Evolutionary conservation across 2,113 vertebrate genomes (phyloP).

Genomic region (Panthera leo): DNA sequence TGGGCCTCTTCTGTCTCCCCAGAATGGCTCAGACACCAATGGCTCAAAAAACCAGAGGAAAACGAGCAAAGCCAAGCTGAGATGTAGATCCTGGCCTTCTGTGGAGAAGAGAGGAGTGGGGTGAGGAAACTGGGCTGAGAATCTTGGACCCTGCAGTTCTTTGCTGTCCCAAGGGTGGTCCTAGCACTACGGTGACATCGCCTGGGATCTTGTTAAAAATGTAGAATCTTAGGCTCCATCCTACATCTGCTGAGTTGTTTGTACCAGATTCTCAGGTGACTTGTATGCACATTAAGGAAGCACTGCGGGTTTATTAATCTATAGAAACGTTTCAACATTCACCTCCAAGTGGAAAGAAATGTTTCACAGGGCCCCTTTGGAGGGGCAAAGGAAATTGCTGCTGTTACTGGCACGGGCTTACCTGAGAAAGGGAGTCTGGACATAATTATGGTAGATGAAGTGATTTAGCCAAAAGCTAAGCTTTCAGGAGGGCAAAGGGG

Average conservation of each 20-base stretch:
- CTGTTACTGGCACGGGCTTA: background rate
- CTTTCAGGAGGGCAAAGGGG: conserved; percentile 37
- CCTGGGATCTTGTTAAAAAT: background rate
- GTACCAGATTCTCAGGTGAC: background rate
- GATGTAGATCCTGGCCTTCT: rapidly evolving
- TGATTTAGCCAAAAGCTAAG: background rate
- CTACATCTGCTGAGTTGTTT: background rate
- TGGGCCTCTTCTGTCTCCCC: background rate
- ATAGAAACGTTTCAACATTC: background rate
- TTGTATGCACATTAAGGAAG: background rate
- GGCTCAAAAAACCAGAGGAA: background rate
- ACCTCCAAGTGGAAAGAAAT: background rate
- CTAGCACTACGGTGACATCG: rapidly evolving
- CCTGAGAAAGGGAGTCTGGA: background rate
- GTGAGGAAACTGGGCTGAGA: background rate
- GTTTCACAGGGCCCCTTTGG: background rate
- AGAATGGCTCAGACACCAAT: background rate
- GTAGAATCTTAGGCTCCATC: background rate
- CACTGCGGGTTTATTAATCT: background rate
- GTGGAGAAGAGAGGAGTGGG: background rate
- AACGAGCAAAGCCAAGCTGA: background rate
- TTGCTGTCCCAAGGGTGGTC: rapidly evolving
- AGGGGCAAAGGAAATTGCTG: background rate
- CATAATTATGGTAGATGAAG: background rate
- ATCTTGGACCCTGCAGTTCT: rapidly evolving